Conservation (phyloP, 2,888 invertebrate genomes). For the Lottia scabra region DNA sequence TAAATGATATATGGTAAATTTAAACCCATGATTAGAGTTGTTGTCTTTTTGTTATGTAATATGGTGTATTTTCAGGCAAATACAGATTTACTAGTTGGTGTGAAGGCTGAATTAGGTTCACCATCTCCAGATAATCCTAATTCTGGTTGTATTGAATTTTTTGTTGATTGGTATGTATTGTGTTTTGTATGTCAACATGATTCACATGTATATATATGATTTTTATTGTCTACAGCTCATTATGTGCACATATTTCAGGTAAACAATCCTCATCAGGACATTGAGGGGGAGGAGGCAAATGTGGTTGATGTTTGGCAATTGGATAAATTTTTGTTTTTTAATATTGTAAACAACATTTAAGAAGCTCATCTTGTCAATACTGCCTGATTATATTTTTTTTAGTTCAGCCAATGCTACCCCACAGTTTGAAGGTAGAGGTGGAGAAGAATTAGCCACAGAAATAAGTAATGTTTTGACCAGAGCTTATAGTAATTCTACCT, state of each 20-base stretch:
- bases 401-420: conserved; percentile 98
- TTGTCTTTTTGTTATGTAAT: neutral
- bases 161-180: conserved; percentile 87
- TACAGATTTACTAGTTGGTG: conserved; percentile 92
- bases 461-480: conserved; percentile 83
- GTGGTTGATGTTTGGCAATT: too few relatives aligned
- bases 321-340: too few relatives aligned
- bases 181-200: too few relatives aligned
- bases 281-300: too few relatives aligned
- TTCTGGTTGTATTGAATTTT: conserved; percentile 92
- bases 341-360: too few relatives aligned
- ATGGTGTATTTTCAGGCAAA: conserved; percentile 74
- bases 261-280: too few relatives aligned
- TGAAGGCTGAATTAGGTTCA: conserved; percentile 76
- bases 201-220: too few relatives aligned
- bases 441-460: conserved; percentile 88
- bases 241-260: too few relatives aligned
- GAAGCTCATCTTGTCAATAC: too few relatives aligned
- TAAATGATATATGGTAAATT: too few relatives aligned
- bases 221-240: too few relatives aligned
- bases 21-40: too few relatives aligned
- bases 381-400: conserved; percentile 22
- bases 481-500: conserved; percentile 83
- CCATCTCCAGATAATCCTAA: conserved; percentile 81
- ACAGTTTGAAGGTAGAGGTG: conserved; percentile 95